Base-by-base conservation (phyloP, 2,797 vertebrate genomes). In the Sandelia bainsii region DNA sequence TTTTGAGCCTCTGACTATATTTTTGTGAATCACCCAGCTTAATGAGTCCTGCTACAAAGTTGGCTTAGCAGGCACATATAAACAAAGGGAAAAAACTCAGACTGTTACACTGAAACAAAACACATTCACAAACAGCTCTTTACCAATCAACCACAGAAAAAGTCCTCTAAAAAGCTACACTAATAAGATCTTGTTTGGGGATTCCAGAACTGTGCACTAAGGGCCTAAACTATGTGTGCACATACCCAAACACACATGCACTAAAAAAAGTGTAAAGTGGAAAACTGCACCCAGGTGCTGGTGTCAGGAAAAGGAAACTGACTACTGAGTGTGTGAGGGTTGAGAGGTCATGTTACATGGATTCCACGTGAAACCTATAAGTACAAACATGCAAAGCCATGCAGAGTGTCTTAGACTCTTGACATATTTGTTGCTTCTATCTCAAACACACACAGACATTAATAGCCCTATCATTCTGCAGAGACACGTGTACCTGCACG, bases 261-360 rank as follows among this genome's bases (percentile, higher is more conserved):
- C 50, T 76, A 44, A 69, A 81, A 75, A 46, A 65, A 59, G 56
- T 40, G 63, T 27, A 85, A 82, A 77, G 81, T 84, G 67, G 77
- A 82, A 87, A 92, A 94, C 71, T 87, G 83, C 80, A 91, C 81
- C 86, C 85, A 92, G 86, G 77, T 89, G 87, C 70, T 77, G 51
- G n/a, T 65, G 54, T 87, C 71, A 73, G 79, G 81, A 85, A 86
- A 72, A 69, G 81, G 76, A 91, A 92, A 80, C 58, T 52, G 65
- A 79, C 85, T 80, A 81, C 76, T 69, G 77, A 86, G 76, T 72
- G 69, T 76, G 45, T 72, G 54, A 53, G 37, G 62, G 82, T 82
- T 82, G 85, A 83, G 66, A 83, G 86, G 79, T 82, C 69, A 83
- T 25, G 48, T 50, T 83, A 60, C 69, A 87, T 68, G 69, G 83